Base-by-base conservation (phyloP, 2,113 vertebrate species). In the Eleginops maclovinus region DNA sequence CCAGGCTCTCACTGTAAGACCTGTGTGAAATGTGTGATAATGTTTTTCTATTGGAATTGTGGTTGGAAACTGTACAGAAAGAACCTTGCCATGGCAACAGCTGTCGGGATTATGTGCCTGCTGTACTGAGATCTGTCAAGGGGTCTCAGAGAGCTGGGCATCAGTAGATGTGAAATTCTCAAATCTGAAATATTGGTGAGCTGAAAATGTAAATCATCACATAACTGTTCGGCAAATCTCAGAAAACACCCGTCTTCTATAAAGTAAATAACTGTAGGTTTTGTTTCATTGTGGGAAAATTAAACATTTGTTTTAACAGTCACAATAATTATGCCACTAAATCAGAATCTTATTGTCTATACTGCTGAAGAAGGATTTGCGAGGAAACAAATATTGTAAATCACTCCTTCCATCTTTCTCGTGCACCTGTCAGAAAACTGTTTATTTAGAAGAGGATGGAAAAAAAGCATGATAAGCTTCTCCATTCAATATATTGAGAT, bases 51-150 rank as follows among this genome's bases (percentile, higher is more conserved):
- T 66, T 77, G 53, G 72, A 85, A 75, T 71, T 77, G 75, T 72
- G 71, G 59, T 75, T 90, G 79, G 90, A 85, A 78, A 63, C 4
- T 65, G 53, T 74, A 80, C 65, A 74, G 65, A 60, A 74, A 78
- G 85, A 74, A 31, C 12, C 79, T 72, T 49, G 68, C 71, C 79
- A 64, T 77, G 74, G 78, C 82, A 83, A 89, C 89, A 91, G 83
- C 87, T 89, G 87, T 82, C 86, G 50, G 85, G 74, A 90, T 91
- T 82, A 82, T 64, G 60, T 44, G 82, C 62, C 83, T 88, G 74
- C 83, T 86, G 79, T 44, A 83, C 69, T 43, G 47, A 84, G 80
- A 86, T 88, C 81, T 85, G 84, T 88, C 82, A 75, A 66, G 44
- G 22, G 83, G 58, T 55, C 72, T 82, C 56, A 56, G 62, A 55